A percentile compares a stretch with the other conserved stretches of the same genome.
phyloP scores from a whole-genome alignment of 2,888 invertebrate species.

The Torymus aiolomorphi region DNA sequence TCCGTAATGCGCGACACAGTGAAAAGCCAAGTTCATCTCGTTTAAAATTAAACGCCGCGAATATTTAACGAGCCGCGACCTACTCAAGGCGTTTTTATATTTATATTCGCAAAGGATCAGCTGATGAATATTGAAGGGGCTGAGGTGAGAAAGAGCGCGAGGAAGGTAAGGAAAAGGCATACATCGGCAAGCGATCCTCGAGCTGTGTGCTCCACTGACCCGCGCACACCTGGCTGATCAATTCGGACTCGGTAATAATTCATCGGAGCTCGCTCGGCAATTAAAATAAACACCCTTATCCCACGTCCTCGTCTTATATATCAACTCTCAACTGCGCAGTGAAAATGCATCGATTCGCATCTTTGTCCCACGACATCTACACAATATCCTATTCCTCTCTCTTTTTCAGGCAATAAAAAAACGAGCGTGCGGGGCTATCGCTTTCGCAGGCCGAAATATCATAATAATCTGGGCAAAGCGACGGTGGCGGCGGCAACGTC shows the following conservation, averaged over 20 bases:
- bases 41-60: slow-evolving; percentile 10
- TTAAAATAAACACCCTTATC: slow-evolving; percentile 32
- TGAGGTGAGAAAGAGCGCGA: too few relatives aligned
- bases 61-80: slow-evolving; percentile 16
- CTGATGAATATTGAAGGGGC: slow-evolving; percentile 17
- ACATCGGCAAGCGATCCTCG: too few relatives aligned
- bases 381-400: too few relatives aligned
- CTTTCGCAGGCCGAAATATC: slow-evolving; percentile 22
- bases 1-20: too few relatives aligned
- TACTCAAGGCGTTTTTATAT: slow-evolving; percentile 17
- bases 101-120: background rate
- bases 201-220: slow-evolving; percentile 39
- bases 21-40: background rate
- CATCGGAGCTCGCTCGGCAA: background rate
- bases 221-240: background rate
- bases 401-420: too few relatives aligned
- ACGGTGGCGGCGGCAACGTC: too few relatives aligned
- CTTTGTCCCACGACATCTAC: too few relatives aligned
- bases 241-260: slow-evolving; percentile 7
- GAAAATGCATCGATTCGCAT: too few relatives aligned
- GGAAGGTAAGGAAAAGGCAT: too few relatives aligned
- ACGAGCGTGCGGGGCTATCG: background rate
- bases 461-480: slow-evolving; percentile 31
- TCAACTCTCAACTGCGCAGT: too few relatives aligned
- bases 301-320: too few relatives aligned